Conservation (phyloP, 2,888 invertebrate genomes). For the Hemithea aestivaria region DNA sequence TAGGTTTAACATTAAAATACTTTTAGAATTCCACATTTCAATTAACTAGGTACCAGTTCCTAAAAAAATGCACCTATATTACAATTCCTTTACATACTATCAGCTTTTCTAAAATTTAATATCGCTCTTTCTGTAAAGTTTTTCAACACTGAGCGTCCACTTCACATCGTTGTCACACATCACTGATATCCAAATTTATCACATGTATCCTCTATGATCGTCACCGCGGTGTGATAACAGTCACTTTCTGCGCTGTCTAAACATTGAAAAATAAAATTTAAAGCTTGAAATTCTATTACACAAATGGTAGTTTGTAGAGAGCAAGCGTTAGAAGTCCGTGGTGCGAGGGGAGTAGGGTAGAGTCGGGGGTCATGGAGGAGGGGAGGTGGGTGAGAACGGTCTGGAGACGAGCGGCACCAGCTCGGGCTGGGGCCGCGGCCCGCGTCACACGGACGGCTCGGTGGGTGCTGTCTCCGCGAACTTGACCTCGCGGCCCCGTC, state of each 20-base stretch:
- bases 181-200: no score
- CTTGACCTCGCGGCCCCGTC: conserved; percentile 74
- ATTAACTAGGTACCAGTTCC: conserved; percentile 37
- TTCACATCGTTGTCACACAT: no score
- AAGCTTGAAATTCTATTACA: no score
- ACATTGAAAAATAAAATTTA: no score
- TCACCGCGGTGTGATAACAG: no score
- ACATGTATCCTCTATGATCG: no score
- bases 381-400: conserved; percentile 38
- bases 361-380: conserved; percentile 52
- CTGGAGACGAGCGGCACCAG: conserved; percentile 71
- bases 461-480: conserved; percentile 62
- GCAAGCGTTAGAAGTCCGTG: conserved; percentile 57
- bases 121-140: no score
- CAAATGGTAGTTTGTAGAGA: conserved; percentile 1
- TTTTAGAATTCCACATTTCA: conserved; percentile 60
- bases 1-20: conserved; percentile 61
- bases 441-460: conserved; percentile 70
- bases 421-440: conserved; percentile 75
- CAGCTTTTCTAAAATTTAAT: conserved; percentile 21
- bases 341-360: conserved; percentile 47
- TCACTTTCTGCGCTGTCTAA: no score
- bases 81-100: conserved; percentile 48
- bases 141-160: no score
- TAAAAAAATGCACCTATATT: conserved; percentile 40